These are phyloP conservation scores for Campaea margaritaria DNA, from an alignment of 2,888 invertebrate genomes.

Conservation along the genomic window DNA sequence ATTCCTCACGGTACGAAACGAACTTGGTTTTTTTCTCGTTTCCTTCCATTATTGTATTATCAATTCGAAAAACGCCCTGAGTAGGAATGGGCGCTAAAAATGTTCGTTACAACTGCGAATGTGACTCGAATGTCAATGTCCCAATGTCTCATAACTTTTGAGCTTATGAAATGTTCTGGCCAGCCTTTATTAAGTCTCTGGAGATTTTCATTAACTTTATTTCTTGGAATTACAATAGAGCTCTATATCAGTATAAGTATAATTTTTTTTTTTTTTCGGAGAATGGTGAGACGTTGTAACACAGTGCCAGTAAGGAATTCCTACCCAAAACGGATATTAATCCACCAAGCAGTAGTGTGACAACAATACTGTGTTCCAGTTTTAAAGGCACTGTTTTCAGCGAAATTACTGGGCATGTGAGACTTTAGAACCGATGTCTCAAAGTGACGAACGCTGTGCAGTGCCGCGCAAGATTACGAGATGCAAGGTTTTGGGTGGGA, in stretches of 20 bases:
- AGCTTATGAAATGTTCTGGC: constrained; percentile 49
- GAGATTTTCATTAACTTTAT: constrained; percentile 54
- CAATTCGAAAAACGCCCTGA: background rate
- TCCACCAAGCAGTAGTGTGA: too few species aligned
- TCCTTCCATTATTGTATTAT: background rate
- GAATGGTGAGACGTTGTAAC: constrained; percentile 8
- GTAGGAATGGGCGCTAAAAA: background rate
- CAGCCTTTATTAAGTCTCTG: constrained; percentile 38
- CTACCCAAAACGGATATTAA: too few species aligned
- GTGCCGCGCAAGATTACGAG: too few species aligned
- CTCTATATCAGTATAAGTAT: constrained; percentile 35
- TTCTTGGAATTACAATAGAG: constrained; percentile 46
- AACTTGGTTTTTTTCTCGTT: too few species aligned
- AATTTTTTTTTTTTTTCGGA: constrained; percentile 35
- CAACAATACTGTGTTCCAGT: too few species aligned
- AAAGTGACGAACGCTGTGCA: too few species aligned
- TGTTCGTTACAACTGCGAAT: constrained; percentile 3
- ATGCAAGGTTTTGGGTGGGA: too few species aligned
- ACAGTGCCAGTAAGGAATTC: constrained; percentile 3
- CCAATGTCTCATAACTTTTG: constrained; percentile 39
- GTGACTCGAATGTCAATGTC: constrained; percentile 18
- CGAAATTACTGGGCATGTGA: too few species aligned
- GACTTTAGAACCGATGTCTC: too few species aligned
- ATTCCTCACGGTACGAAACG: too few species aligned
- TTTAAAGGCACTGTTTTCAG: too few species aligned